Evolutionary conservation across 2,888 invertebrate genomes (phyloP), one percentile per base, ranked within the genome.

Genomic region (Nomada fabriciana): DNA sequence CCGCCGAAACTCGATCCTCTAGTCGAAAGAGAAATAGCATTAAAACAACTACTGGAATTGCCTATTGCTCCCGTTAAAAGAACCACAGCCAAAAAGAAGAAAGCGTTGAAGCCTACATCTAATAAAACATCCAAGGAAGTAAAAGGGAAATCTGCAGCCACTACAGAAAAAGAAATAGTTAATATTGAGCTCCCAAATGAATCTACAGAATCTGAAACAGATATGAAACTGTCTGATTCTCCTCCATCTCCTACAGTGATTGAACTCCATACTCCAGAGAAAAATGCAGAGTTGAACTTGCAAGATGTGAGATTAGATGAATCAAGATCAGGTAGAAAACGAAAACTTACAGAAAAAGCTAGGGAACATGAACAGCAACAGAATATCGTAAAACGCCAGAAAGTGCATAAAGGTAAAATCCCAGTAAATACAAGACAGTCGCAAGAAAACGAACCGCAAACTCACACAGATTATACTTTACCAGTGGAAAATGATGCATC

Each of bases 31-130:
- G 95, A 95, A 91, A 92, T 95, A 25, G 95, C 95, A 2, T 88
- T 95, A 64, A 95, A 95, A 86, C 95, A 96, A 86, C 93, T 95
- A 7, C 92, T 94, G 53, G 95, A 95, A 84, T 90, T 95, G 29
- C 95, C 95, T 1, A 86, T 88, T 20, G 80, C 88, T 23, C 77
- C 91, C 0, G 43, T 79, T 3, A 93, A 91, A 59, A 93, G 90
- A 47, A 79, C 4, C 60, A 1, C 60, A 10, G 2, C 76, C 1
- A 86, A 73, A 36, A 89, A 82, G 52, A 88, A 79, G 67, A 88
- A 85, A 61, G 79, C 82, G 0, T 72, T 84, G 25, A 90, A 88
- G 42, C 70, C 80, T 18, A 73, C 76, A 25, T 42, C 83, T 0
- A 61, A 11, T 43, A 88, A 71, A 68, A 20, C 18, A 11, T 11